Percentiles rank a stretch among this genome's conserved stretches.
These are phyloP conservation scores for Halocynthia roretzi DNA, from an alignment of 23 tunicate genomes.

Conservation along the genomic window DNA sequence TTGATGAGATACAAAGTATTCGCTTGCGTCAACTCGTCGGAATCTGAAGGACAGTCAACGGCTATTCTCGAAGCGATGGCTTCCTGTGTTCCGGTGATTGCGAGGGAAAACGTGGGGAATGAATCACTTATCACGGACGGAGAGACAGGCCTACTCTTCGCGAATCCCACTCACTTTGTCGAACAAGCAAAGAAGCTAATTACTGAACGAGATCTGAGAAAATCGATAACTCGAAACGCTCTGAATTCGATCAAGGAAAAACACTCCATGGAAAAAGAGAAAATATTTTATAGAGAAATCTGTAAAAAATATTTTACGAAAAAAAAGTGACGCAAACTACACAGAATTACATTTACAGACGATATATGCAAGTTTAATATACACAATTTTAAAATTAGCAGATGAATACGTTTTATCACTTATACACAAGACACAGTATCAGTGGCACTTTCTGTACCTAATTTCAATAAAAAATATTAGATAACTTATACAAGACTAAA, in stretches of 20 bases:
- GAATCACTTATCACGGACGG: constrained; percentile 33
- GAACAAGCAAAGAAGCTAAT: constrained; percentile 24
- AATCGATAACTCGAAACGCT: constrained; percentile 4
- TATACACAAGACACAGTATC: too few species aligned
- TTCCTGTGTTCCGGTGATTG: constrained; percentile 54
- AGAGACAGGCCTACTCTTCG: constrained; percentile 54
- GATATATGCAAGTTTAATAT: too few species aligned
- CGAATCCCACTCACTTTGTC: constrained; percentile 42
- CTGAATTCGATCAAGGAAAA: background rate
- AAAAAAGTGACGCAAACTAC: background rate
- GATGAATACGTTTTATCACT: too few species aligned
- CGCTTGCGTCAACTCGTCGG: constrained; percentile 63
- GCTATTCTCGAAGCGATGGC: constrained; percentile 81
- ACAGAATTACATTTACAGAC: too few species aligned
- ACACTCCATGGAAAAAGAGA: constrained; percentile 13
- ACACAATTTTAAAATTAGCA: too few species aligned
- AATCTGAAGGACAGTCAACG: constrained; percentile 79
- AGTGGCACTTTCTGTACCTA: too few species aligned
- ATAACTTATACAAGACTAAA: too few species aligned
- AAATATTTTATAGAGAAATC: background rate
- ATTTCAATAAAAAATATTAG: too few species aligned
- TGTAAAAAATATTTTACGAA: constrained; percentile 9
- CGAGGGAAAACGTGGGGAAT: constrained; percentile 65
- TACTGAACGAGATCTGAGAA: constrained; percentile 14
- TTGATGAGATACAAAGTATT: constrained; percentile 14